Conservation (phyloP, 2,888 invertebrate species). For the Melikaiella ostensackeni region DNA sequence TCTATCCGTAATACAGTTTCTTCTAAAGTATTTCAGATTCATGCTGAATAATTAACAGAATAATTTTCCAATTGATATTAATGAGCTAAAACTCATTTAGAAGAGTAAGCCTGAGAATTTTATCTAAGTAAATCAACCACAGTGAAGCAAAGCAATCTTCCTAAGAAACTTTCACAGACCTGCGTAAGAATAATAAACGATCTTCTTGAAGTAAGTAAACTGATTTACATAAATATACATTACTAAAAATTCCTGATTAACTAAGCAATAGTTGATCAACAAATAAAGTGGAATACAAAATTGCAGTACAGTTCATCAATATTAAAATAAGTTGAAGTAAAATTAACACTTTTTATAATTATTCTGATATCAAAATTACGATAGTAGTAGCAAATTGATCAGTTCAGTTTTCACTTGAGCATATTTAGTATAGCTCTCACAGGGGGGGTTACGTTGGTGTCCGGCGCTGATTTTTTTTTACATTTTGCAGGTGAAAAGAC, state of each 20-base stretch:
- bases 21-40: not conserved
- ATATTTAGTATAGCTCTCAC: not conserved
- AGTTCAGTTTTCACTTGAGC: not conserved
- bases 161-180: constrained; percentile 4
- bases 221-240: constrained; percentile 33
- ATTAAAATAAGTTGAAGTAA: not conserved
- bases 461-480: too few species aligned
- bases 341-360: not conserved
- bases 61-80: constrained; percentile 21
- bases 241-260: not conserved
- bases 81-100: constrained; percentile 1
- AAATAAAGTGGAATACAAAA: not conserved
- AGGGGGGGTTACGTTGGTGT: too few species aligned
- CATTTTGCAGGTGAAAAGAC: too few species aligned
- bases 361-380: not conserved
- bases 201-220: constrained; percentile 10
- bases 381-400: too few species aligned
- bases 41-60: not conserved
- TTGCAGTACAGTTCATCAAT: not conserved
- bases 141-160: constrained; percentile 12
- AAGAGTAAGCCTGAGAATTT: not conserved
- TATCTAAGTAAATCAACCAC: constrained; percentile 13
- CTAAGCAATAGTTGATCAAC: not conserved
- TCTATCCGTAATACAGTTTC: not conserved
- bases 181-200: constrained; percentile 4